Evolutionary conservation across 1,140 invertebrate species (phyloP).

Genomic region (Tetragonula clypearis): DNA sequence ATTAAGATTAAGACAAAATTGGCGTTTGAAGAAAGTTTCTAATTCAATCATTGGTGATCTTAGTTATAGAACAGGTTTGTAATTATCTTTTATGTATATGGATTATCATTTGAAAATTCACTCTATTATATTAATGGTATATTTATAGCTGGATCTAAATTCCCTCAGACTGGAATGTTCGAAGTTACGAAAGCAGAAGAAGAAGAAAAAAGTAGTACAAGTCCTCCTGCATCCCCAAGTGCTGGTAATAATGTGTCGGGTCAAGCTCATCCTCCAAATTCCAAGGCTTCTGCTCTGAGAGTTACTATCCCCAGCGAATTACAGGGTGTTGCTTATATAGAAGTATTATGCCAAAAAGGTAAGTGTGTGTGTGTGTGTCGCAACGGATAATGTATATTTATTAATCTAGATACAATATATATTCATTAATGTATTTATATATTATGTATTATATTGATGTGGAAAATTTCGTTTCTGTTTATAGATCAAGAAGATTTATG

Average conservation of each 20-base stretch:
- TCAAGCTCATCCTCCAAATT: constrained; percentile 68
- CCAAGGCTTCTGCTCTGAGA: constrained; percentile 90
- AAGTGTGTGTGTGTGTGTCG: constrained; percentile 81
- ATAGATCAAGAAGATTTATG: constrained; percentile 92
- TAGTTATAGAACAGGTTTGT: constrained; percentile 92
- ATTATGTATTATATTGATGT: background rate
- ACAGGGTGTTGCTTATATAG: constrained; percentile 97
- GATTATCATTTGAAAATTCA: constrained; percentile 6
- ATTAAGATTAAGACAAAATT: constrained; percentile 94
- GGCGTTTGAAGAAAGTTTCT: constrained; percentile 97
- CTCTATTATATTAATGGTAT: background rate
- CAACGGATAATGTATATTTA: background rate
- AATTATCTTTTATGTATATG: constrained; percentile 42
- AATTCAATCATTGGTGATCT: constrained; percentile 98
- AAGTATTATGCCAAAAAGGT: constrained; percentile 96
- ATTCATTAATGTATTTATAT: background rate
- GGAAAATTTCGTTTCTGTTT: constrained; percentile 42
- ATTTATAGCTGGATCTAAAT: constrained; percentile 91
- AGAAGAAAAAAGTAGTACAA: constrained; percentile 83
- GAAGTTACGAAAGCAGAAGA: constrained; percentile 97
- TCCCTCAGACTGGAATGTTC: constrained; percentile 96
- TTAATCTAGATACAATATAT: background rate
- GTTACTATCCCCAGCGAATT: constrained; percentile 96
- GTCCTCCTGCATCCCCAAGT: constrained; percentile 83
- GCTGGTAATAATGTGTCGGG: constrained; percentile 53